Conservation (phyloP, 2,113 vertebrate genomes). For the Rhegmatorhina hoffmannsi region DNA sequence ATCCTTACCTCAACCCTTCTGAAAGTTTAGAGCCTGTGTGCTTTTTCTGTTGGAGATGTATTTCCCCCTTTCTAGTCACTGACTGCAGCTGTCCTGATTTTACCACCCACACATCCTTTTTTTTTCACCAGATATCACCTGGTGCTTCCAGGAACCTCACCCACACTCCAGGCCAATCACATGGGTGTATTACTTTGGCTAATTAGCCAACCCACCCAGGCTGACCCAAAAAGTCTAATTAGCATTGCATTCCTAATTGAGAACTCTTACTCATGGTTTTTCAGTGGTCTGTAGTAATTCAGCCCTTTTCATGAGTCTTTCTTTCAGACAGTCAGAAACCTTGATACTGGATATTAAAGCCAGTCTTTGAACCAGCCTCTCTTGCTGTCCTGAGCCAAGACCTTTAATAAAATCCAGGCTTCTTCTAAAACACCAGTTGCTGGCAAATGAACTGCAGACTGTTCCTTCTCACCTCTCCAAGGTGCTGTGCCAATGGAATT, state of each 20-base stretch:
- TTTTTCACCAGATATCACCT: slow-evolving; percentile 52
- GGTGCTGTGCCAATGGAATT: background rate
- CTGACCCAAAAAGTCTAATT: slow-evolving; percentile 62
- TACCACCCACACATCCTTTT: slow-evolving; percentile 57
- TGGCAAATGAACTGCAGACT: slow-evolving; percentile 37
- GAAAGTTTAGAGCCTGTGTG: background rate
- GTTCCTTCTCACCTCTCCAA: slow-evolving; percentile 14
- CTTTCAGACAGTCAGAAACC: slow-evolving; percentile 43
- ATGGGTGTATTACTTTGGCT: slow-evolving; percentile 43
- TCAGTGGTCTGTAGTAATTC: slow-evolving; percentile 25
- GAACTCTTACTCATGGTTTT: slow-evolving; percentile 55
- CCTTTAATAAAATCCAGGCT: slow-evolving; percentile 44
- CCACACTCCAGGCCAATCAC: slow-evolving; percentile 68
- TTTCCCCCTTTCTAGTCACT: slow-evolving; percentile 2
- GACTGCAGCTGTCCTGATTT: slow-evolving; percentile 56
- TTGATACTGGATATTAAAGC: slow-evolving; percentile 23
- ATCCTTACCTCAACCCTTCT: background rate
- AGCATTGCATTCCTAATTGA: slow-evolving; percentile 39
- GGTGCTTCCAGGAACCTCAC: slow-evolving; percentile 57
- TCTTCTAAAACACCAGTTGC: background rate
- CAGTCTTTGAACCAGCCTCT: slow-evolving; percentile 43
- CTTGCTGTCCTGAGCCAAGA: slow-evolving; percentile 48
- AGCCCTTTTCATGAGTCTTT: background rate
- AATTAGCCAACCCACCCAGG: slow-evolving; percentile 62
- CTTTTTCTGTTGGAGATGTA: background rate